Conservation (phyloP, 2,888 invertebrate species). For the Sinodicranocentrus sp. region DNA sequence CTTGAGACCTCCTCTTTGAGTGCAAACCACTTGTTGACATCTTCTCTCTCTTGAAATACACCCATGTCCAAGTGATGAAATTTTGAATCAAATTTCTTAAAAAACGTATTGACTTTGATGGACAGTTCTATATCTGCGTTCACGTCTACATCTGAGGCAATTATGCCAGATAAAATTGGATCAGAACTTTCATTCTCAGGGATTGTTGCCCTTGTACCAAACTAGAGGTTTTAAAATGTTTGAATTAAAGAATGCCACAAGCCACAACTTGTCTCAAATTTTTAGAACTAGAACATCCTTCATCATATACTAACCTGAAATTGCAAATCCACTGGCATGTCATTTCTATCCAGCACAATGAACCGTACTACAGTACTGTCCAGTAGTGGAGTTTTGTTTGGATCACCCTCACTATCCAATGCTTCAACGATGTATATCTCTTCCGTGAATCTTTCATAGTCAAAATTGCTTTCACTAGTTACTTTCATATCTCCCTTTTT, state of each 20-base stretch:
- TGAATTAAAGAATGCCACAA: too few species aligned
- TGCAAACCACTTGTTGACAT: constrained; percentile 48
- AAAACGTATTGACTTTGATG: neutral
- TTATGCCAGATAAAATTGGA: neutral
- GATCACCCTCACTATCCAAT: constrained; percentile 77
- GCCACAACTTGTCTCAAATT: neutral
- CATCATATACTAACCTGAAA: constrained; percentile 38
- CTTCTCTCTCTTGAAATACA: neutral
- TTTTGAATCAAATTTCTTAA: neutral
- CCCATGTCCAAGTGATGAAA: neutral
- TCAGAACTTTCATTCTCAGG: neutral
- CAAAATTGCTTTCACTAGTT: constrained; percentile 81
- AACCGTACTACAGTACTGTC: constrained; percentile 10
- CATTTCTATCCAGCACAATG: constrained; percentile 60
- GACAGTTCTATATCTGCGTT: neutral
- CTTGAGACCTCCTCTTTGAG: neutral
- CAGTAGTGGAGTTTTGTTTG: neutral
- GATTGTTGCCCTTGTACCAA: neutral
- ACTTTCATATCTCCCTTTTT: constrained; percentile 82
- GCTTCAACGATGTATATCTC: constrained; percentile 80
- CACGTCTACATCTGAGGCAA: neutral
- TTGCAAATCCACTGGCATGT: constrained; percentile 34
- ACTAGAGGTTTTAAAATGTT: too few species aligned
- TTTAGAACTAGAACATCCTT: neutral
- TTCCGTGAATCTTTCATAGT: constrained; percentile 82